Evolutionary conservation across 2,113 vertebrate species (phyloP), one percentile per base, ranked within the genome.

Genomic region (Tragelaphus strepsiceros): DNA sequence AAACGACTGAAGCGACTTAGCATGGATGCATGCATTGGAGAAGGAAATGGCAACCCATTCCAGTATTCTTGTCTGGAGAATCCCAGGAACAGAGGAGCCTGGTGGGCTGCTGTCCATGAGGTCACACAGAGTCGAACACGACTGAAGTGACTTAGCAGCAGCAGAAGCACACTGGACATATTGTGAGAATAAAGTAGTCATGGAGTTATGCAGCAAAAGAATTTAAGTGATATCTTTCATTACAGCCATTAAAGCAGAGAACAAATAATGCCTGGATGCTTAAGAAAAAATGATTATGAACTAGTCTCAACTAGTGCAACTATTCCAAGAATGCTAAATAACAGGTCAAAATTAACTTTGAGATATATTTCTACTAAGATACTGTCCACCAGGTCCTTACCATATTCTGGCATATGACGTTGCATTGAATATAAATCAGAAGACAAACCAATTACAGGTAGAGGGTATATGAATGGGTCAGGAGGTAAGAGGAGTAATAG

Each of bases 231-330:
- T 58, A 26, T 87, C 53, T 95, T 74, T 93, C 30, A 92, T 51
- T 93, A 94, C 2, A 61, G n/a, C 21, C 80, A 56, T 86, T 74
- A 81, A 95, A 91, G 91, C n/a, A 26, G 88, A 96, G 59, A 92
- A 80, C 12, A 89, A 84, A 89, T 26, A 85, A 91, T 92, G 58
- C 28, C 56, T 88, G 13, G 8, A 46, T 61, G 58, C n/a, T 84
- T 89, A 80, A 84, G 74, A 32, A 85, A 89, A 93, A 97, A 92
- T 83, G 59, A 86, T 80, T 80, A 59, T 59, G 21, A 43, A 85
- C 90, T 85, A 90, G 24, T 91, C 24, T 24, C 39, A 96, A 93
- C 74, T 64, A 64, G 46, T 24, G 30, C 32, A 85, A 95, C 28
- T 84, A 88, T 88, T 91, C 49, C 43, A 59, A 84, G 78, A 92